Evolutionary conservation across 2,113 vertebrate species (phyloP), one percentile per base, ranked within the genome.

Genomic region (Propithecus coquereli): DNA sequence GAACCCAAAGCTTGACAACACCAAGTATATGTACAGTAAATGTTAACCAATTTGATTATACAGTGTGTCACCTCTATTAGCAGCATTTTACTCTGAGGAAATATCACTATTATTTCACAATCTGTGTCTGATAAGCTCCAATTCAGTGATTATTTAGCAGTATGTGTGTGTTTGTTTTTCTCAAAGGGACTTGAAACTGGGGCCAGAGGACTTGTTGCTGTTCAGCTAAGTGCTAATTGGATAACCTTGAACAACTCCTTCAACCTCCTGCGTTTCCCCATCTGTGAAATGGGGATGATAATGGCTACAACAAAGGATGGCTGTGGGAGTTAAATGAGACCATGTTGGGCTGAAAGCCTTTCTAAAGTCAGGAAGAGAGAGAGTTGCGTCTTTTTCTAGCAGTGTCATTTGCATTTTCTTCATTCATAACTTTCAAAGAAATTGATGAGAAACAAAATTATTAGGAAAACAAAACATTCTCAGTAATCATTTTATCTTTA

Each of bases 381-480:
- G 5, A 59, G 14, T 57, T 80, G 22, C 70, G 23, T 52, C 11
- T 87, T 88, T 96, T 81, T 59, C 22, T 34, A 77, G 5, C 3
- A 79, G 40, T 73, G 27, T 32, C 3, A 30, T 88, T 94, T 95
- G 34, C 14, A 88, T 93, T 87, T 87, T 95, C 27, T n/a, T 88
- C n/a, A 25, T 76, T 96, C 34, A 63, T 91, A 68, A 87, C 30
- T 47, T 87, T 45, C 57, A 73, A 79, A 34, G 20, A 87, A 87
- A 57, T 5, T 37, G 10, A 32, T 34, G n/a, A 61, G 66, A 73
- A 68, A 82, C 18, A 68, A 77, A 73, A 6, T 68, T 52, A 66
- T 52, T 82, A 89, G 43, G 37, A 83, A 76, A 84, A 85, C 5
- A 71, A 91, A 77, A 68, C 17, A 25, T 27, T 94, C 54, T 63